Conservation (phyloP, 2,113 vertebrate genomes). For the Xerus inauris region DNA sequence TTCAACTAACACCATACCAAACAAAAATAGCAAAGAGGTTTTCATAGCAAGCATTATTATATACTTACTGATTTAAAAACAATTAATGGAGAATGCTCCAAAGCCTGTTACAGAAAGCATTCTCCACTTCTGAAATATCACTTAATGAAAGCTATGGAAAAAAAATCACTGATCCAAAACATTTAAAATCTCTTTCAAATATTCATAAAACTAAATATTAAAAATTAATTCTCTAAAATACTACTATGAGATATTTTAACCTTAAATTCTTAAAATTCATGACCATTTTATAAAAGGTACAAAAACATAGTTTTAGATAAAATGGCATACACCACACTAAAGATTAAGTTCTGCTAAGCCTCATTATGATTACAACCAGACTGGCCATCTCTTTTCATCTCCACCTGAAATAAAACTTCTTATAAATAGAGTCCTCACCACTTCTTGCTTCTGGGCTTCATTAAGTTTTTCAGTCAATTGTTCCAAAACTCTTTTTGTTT, state of each 20-base stretch:
- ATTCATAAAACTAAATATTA: constrained; percentile 43
- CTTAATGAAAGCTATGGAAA: neutral
- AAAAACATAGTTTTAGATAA: constrained; percentile 43
- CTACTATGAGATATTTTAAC: neutral
- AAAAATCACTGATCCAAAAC: neutral
- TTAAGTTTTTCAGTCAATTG: constrained; percentile 88
- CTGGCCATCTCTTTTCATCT: neutral
- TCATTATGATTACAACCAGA: neutral
- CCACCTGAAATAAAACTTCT: neutral
- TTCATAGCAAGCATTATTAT: neutral
- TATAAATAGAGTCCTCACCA: constrained; percentile 87
- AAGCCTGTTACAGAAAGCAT: neutral
- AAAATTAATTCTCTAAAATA: neutral
- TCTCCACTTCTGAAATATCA: neutral
- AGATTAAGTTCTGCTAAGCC: neutral
- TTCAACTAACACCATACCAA: neutral
- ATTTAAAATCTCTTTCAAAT: neutral
- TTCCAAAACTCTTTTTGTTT: constrained; percentile 91
- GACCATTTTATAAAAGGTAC: neutral
- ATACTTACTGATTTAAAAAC: neutral
- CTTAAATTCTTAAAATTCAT: constrained; percentile 4
- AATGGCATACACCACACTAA: neutral
- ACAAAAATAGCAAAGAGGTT: neutral
- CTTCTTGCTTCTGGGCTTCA: constrained; percentile 88
- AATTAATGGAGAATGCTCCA: neutral